Conservation (phyloP, 2,888 invertebrate species). For the Synergus gifuensis region DNA sequence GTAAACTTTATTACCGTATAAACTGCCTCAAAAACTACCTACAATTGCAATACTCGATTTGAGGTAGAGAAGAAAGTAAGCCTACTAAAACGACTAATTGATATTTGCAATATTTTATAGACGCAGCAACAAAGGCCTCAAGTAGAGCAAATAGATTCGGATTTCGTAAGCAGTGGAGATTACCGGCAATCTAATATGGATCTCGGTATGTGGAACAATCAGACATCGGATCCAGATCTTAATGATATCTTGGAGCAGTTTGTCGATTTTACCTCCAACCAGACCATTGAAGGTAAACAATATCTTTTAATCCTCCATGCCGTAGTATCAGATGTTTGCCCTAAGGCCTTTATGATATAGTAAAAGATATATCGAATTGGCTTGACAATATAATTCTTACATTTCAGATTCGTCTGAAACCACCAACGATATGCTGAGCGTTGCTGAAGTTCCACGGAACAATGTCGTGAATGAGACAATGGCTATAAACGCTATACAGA, state of each 20-base stretch:
- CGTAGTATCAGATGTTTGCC: too few relatives aligned
- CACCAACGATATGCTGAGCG: constrained; percentile 77
- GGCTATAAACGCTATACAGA: constrained; percentile 92
- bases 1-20: too few relatives aligned
- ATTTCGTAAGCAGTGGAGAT: constrained; percentile 75
- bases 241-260: constrained; percentile 92
- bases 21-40: background rate
- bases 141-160: constrained; percentile 76
- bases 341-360: too few relatives aligned
- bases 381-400: background rate
- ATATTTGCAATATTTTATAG: constrained; percentile 34
- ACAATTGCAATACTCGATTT: background rate
- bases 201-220: constrained; percentile 76
- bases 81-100: background rate
- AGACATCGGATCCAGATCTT: constrained; percentile 84
- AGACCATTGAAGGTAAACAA: constrained; percentile 75
- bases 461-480: constrained; percentile 84
- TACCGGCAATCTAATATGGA: constrained; percentile 70
- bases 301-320: background rate
- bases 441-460: constrained; percentile 74
- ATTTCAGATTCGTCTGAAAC: constrained; percentile 71
- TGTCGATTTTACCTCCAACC: constrained; percentile 88
- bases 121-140: constrained; percentile 72
- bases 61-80: too few relatives aligned
- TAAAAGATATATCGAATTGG: background rate